A percentile compares a stretch with the other conserved stretches of the same genome.
Evolutionary conservation across 2,797 vertebrate species (phyloP).

Genomic region (Alosa sapidissima): DNA sequence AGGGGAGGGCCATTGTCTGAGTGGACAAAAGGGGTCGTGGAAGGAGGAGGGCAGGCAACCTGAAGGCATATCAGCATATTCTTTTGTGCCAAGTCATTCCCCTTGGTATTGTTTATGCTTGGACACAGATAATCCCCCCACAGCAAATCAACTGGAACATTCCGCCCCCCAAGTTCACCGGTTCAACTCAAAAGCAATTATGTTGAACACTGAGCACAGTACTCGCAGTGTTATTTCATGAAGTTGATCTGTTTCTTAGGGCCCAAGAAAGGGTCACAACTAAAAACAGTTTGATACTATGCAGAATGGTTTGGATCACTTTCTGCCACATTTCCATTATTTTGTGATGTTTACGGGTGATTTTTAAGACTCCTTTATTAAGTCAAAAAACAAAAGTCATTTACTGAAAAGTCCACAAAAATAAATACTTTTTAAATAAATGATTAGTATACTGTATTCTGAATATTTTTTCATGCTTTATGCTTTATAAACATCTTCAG

Average conservation of each 20-base stretch:
- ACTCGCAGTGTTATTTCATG: background rate
- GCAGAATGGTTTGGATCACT: background rate
- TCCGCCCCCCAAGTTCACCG: slow-evolving; percentile 32
- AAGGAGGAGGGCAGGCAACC: background rate
- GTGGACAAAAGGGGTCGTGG: slow-evolving; percentile 7
- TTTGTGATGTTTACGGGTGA: background rate
- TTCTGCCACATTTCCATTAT: background rate
- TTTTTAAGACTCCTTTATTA: background rate
- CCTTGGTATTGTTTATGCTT: slow-evolving; percentile 25
- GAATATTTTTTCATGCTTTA: background rate
- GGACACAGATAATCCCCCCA: slow-evolving; percentile 26
- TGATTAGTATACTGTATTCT: background rate
- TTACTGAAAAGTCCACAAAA: background rate
- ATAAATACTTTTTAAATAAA: background rate
- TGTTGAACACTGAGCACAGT: background rate
- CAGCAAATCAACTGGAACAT: slow-evolving; percentile 32
- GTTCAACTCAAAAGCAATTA: slow-evolving; percentile 44
- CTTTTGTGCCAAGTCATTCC: background rate
- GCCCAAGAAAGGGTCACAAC: background rate
- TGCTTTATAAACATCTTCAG: background rate
- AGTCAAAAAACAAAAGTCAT: background rate
- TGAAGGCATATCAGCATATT: slow-evolving; percentile 27
- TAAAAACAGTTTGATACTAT: slow-evolving; percentile 2
- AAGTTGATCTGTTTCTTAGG: slow-evolving; percentile 10
- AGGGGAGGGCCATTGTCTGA: background rate